phyloP scores from a whole-genome alignment of 2,113 vertebrate species.

The Butorides virescens region DNA sequence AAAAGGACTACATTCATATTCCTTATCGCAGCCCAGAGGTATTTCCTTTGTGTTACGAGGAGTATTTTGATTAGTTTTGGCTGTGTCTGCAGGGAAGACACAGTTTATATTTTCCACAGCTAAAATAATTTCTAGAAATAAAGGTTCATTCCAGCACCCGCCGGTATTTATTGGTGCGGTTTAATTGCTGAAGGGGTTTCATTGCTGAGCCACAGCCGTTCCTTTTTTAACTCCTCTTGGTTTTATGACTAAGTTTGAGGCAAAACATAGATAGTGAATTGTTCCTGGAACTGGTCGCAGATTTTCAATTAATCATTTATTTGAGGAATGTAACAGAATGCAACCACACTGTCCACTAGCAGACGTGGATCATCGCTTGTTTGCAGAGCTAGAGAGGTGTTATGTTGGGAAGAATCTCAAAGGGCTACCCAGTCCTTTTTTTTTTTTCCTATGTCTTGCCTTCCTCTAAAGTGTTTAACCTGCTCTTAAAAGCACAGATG shows the following conservation, averaged over 20 bases:
- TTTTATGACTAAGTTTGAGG: neutral
- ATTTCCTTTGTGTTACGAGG: conserved; percentile 47
- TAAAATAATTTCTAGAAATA: conserved; percentile 11
- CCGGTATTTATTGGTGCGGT: neutral
- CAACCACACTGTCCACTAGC: neutral
- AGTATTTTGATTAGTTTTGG: conserved; percentile 57
- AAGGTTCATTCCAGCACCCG: neutral
- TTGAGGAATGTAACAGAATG: neutral
- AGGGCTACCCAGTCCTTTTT: neutral
- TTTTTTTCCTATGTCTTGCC: neutral
- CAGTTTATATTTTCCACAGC: conserved; percentile 38
- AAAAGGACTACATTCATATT: neutral
- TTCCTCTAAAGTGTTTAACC: neutral
- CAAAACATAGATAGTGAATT: neutral
- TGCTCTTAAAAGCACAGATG: neutral
- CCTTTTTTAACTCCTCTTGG: conserved; percentile 3
- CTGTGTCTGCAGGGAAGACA: conserved; percentile 27
- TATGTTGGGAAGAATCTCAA: neutral
- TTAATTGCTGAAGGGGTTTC: neutral
- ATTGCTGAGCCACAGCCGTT: neutral
- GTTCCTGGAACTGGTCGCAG: neutral
- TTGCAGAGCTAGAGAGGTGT: neutral
- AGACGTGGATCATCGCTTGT: neutral
- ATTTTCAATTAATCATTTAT: neutral
- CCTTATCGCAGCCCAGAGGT: conserved; percentile 53